A percentile compares a stretch with the other conserved stretches of the same genome.
Conservation (phyloP, 2,113 vertebrate genomes). For the Nanorana parkeri region DNA sequence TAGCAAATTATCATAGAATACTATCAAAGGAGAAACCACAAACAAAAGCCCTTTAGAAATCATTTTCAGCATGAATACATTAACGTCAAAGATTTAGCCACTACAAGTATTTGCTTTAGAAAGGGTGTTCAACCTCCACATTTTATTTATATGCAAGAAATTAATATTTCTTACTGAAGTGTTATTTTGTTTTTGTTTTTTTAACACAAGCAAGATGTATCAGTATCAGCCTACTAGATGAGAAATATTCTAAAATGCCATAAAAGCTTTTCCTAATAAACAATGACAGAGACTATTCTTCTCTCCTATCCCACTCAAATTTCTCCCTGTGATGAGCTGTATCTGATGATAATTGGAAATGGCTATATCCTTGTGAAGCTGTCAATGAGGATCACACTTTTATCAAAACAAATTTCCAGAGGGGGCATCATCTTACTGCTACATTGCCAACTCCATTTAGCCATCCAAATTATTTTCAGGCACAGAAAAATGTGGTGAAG, state of each 20-base stretch:
- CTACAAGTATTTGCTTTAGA: neutral
- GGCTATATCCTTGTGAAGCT: neutral
- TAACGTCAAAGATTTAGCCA: constrained; percentile 6
- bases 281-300: constrained; percentile 2
- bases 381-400: constrained; percentile 22
- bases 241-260: neutral
- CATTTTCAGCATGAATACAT: constrained; percentile 11
- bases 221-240: neutral
- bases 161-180: neutral
- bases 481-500: neutral
- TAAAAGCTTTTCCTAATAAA: neutral
- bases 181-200: constrained; percentile 5
- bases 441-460: constrained; percentile 23
- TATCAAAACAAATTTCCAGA: constrained; percentile 23
- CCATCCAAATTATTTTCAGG: constrained; percentile 3
- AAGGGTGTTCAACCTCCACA: neutral
- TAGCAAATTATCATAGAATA: constrained; percentile 19
- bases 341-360: constrained; percentile 35
- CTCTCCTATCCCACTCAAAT: neutral
- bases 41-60: constrained; percentile 13
- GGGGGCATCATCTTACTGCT: constrained; percentile 6
- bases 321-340: neutral
- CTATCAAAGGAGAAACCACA: constrained; percentile 35
- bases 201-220: neutral
- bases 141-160: neutral